Conservation (phyloP, 2,113 vertebrate genomes). For the Anhinga rufa region DNA sequence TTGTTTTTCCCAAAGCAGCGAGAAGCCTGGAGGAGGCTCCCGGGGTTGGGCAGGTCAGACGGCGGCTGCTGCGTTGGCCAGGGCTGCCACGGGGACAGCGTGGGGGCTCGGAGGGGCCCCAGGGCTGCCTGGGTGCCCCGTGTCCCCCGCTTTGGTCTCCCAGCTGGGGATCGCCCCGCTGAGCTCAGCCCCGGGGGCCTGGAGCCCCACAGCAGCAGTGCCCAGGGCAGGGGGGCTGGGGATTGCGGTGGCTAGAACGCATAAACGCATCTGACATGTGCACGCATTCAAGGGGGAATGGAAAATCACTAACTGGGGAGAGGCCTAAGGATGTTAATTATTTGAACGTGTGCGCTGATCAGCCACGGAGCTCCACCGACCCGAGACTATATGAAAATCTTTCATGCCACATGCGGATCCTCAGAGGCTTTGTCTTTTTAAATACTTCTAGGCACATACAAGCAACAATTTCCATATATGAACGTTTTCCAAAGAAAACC, state of each 20-base stretch:
- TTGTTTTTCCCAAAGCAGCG: background rate
- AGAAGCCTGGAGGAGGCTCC: background rate
- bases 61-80: accelerated
- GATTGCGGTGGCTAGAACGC: accelerated
- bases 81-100: background rate
- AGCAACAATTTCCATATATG: background rate
- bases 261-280: accelerated
- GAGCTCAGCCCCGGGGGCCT: background rate
- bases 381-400: background rate
- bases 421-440: background rate
- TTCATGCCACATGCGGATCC: background rate
- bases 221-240: background rate
- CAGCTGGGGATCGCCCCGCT: accelerated
- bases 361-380: background rate
- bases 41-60: accelerated
- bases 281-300: background rate
- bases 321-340: background rate
- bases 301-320: background rate
- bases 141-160: background rate
- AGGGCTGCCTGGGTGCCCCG: background rate
- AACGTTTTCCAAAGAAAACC: background rate
- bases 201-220: background rate
- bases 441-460: background rate
- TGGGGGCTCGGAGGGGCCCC: background rate
- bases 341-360: background rate